These are phyloP conservation scores for Aspidiotus destructor DNA, from an alignment of 2,888 invertebrate species.

Conservation along the genomic window DNA sequence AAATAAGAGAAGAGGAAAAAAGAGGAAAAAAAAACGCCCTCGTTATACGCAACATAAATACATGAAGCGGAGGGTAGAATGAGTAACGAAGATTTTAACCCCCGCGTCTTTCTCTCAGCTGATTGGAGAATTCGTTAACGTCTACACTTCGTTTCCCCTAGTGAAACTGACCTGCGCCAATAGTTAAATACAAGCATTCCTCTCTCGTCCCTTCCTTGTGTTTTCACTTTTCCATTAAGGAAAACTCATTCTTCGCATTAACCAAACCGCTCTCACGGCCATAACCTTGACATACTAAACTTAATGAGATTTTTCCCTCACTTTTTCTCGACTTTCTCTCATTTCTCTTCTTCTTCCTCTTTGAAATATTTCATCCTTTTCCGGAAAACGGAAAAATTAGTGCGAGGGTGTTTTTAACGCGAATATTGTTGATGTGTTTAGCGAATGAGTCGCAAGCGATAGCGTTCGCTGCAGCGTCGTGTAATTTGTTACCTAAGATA, in stretches of 20 bases:
- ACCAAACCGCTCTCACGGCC: conserved; percentile 26
- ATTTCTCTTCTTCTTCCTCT: neutral
- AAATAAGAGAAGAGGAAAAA: neutral
- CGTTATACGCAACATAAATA: conserved; percentile 3
- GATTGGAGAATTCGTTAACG: conserved; percentile 32
- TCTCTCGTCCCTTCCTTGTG: conserved; percentile 8
- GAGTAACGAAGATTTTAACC: conserved; percentile 28
- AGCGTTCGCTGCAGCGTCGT: too few relatives aligned
- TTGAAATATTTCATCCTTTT: neutral
- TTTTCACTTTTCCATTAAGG: conserved; percentile 24
- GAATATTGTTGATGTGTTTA: too few relatives aligned
- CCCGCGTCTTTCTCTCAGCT: conserved; percentile 26
- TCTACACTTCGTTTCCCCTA: conserved; percentile 27
- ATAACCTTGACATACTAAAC: conserved; percentile 30
- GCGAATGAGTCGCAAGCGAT: too few relatives aligned
- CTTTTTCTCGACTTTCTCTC: conserved; percentile 8
- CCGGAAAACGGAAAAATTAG: neutral
- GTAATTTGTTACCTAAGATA: too few relatives aligned
- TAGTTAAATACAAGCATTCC: conserved; percentile 29
- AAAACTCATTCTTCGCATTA: conserved; percentile 32
- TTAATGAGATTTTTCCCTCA: conserved; percentile 30
- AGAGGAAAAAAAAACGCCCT: neutral
- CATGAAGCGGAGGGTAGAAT: conserved; percentile 21
- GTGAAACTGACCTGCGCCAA: conserved; percentile 31
- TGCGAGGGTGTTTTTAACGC: neutral